Base-by-base conservation (phyloP, 1,140 invertebrate species). In the Lepidurus arcticus region DNA sequence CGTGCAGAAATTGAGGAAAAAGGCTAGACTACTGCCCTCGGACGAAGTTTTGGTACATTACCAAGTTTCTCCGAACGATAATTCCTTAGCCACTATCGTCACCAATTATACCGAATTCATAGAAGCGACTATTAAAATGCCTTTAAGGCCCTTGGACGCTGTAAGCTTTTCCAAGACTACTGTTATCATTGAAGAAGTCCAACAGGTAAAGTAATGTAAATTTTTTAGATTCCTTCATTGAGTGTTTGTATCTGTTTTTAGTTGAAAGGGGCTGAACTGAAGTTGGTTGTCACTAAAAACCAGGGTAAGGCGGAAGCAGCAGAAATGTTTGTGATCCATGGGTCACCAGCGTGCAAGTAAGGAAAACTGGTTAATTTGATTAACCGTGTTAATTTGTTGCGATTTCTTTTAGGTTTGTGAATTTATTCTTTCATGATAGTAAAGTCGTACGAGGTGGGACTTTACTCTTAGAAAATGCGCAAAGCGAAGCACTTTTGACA, bases 1-100 rank as follows among this genome's bases (percentile, higher is more conserved):
- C 73, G 89, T 99, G 53, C 98, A 99, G 83, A 98, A 98, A 86
- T 86, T 99, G 0, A 88, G 98, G n/a, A 99, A 99, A 85, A 96
- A 97, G 85, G 96, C 94, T 1, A 91, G 94, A 83, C 87, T 99
- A 13, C 91, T 97, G 24, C 96, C 97, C 0, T 93, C 94, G 10
- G 96, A 99, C 87, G 90, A 92, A 78, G 94, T 98, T 34, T 88
- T 89, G 45, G 92, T 97, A 47, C 97, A 91, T 84, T 96, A 94
- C 83, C 73, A 78, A 74, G 44, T 75, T 16, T 84, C 82, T 76
- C 90, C 92, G 79, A 76, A 83, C 0, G 86, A 87, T 74, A 88
- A 87, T 76, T 88, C 90, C 76, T 85, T 97, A 26, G 84, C 87
- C 21, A 88, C 89, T 78, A 88, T 97, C 13, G 87, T 94, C n/a